phyloP scores from a whole-genome alignment of 2,888 invertebrate genomes.

The Cryptocheilus praepositus region DNA sequence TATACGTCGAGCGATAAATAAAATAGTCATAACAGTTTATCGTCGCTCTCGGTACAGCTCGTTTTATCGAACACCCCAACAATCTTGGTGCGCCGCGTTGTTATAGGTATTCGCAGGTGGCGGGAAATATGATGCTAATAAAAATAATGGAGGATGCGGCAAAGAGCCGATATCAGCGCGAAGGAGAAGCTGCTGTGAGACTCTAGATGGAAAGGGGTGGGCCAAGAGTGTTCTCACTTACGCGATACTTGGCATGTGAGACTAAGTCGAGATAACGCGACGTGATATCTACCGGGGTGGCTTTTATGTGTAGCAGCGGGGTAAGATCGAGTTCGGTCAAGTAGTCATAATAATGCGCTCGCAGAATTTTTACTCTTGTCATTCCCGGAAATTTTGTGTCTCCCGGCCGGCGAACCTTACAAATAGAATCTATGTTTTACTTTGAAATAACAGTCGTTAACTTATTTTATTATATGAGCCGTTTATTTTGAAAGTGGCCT shows the following conservation, averaged over 20 bases:
- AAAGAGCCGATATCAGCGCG: constrained; percentile 7
- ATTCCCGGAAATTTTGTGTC: no score
- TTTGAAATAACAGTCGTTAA: no score
- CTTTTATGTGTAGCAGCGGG: no score
- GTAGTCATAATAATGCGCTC: no score
- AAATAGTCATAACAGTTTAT: constrained; percentile 57
- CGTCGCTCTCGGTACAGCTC: constrained; percentile 32
- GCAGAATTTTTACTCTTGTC: no score
- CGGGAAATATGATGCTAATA: constrained; percentile 62
- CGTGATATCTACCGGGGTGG: constrained; percentile 16
- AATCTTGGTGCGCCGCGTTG: constrained; percentile 29
- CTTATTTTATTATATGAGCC: no score
- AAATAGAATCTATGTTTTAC: no score
- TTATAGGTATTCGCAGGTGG: constrained; percentile 60
- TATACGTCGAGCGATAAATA: constrained; percentile 48
- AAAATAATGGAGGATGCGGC: constrained; percentile 55
- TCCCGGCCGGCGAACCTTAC: no score
- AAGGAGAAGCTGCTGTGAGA: neutral
- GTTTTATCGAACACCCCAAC: constrained; percentile 50
- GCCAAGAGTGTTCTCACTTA: constrained; percentile 20
- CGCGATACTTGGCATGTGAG: constrained; percentile 29
- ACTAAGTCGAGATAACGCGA: constrained; percentile 24
- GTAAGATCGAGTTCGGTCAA: no score
- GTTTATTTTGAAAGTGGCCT: no score
- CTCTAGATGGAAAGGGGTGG: neutral